Evolutionary conservation across 2,797 vertebrate species (phyloP).

Genomic region (Apogon hyalosoma): DNA sequence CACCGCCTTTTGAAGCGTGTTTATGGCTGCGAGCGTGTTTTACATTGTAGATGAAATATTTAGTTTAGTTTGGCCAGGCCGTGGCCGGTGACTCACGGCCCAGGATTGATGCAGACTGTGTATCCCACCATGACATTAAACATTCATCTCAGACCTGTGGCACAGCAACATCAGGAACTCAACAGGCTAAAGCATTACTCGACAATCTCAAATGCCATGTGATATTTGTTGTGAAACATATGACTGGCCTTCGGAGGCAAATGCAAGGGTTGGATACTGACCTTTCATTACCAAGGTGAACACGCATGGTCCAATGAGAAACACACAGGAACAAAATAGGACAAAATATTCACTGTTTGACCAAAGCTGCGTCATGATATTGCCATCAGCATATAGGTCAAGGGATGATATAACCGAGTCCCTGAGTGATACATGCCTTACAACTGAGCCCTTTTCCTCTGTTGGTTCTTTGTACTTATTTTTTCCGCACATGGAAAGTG

Average conservation of each 20-base stretch:
- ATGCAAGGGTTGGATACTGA: neutral
- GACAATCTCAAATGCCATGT: conserved; percentile 33
- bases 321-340: conserved; percentile 7
- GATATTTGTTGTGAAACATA: conserved; percentile 43
- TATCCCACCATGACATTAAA: conserved; percentile 76
- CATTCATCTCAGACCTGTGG: conserved; percentile 80
- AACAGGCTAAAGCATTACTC: conserved; percentile 61
- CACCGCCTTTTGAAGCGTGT: conserved; percentile 75
- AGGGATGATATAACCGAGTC: neutral
- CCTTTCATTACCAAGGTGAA: neutral
- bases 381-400: neutral
- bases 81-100: conserved; percentile 62
- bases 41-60: conserved; percentile 86
- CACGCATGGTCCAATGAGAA: conserved; percentile 3
- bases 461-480: conserved; percentile 12
- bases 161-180: conserved; percentile 72
- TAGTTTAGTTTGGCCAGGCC: conserved; percentile 78
- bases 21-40: conserved; percentile 83
- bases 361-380: neutral
- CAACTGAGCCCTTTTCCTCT: neutral
- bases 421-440: conserved; percentile 8
- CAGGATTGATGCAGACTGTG: conserved; percentile 73
- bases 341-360: conserved; percentile 1
- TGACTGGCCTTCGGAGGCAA: neutral
- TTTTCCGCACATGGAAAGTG: neutral